Base-by-base conservation (phyloP, 1,140 invertebrate genomes). In the Papilio polytes region DNA sequence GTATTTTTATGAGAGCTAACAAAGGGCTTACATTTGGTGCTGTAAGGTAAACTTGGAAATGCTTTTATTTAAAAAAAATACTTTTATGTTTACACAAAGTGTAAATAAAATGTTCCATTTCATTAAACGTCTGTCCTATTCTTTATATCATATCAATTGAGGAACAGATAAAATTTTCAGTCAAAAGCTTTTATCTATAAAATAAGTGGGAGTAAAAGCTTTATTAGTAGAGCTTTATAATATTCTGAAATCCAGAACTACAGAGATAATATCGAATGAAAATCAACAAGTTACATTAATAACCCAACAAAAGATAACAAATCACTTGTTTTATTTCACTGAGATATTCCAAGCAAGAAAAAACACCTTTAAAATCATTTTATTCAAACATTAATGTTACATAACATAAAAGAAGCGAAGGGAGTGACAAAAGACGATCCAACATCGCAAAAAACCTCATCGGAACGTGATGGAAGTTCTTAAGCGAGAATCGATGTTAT, bases 401-500 rank as follows among this genome's bases (percentile, higher is more conserved):
- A 31, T 70, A 31, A 70, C 26, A 70, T 70, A 31, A 70, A 15
- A 66, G n/a, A 66, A 70, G 22, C 13, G 22, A 70, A 70, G 63
- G 63, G 13, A 70, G 63, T 70, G 63, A 70, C 63, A 70, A 70
- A 70, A 70, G 63, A 70, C 63, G 63, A 31, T 70, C 63, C 22
- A 70, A 70, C 13, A 74, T 46, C 46, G 22, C 74, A 51, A 76
- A 74, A 76, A 76, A 26, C 46, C 46, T 70, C 74, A 46, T 48
- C 74, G 74, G 44, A 51, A 76, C 44, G 74, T 51, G 46, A 73
- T 73, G 72, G 36, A 73, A 73, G 44, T 46, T 26, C 74, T 51
- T 76, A 76, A 76, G 74, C 44, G 74, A 76, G 74, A 76, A 48
- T 76, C 74, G 74, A 76, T 76, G 74, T 76, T 76, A 76, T 76